Evolutionary conservation across 1,140 invertebrate genomes (phyloP).

Genomic region (Limonius californicus): DNA sequence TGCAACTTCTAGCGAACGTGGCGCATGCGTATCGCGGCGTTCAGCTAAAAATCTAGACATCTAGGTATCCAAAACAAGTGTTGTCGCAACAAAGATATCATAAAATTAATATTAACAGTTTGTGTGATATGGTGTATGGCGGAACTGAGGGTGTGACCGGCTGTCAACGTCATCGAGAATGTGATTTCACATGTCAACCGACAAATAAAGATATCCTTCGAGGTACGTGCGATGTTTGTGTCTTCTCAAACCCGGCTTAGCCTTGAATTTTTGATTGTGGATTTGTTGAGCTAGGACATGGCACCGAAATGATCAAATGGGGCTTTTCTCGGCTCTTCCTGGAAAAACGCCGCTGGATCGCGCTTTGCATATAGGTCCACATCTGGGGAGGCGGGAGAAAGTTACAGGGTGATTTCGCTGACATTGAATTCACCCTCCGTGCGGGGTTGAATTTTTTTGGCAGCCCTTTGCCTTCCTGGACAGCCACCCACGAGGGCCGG

Average conservation of each 20-base stretch:
- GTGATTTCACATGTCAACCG: slow-evolving; percentile 21
- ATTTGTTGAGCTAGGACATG: slow-evolving; percentile 24
- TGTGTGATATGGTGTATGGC: slow-evolving; percentile 23
- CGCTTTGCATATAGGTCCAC: background rate
- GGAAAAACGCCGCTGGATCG: background rate
- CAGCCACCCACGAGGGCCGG: background rate
- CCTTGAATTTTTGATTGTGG: slow-evolving; percentile 23
- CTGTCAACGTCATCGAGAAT: slow-evolving; percentile 13
- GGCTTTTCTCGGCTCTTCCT: background rate
- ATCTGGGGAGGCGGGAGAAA: slow-evolving; percentile 6
- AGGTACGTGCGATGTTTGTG: slow-evolving; percentile 24
- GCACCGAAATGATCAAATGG: background rate
- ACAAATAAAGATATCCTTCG: slow-evolving; percentile 13
- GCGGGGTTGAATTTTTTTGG: background rate
- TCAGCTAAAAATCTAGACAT: slow-evolving; percentile 34
- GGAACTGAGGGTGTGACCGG: slow-evolving; percentile 7
- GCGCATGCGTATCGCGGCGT: slow-evolving; percentile 25
- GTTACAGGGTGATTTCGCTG: slow-evolving; percentile 9
- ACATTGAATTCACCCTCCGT: slow-evolving; percentile 6
- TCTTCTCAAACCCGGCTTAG: slow-evolving; percentile 22
- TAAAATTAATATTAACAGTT: slow-evolving; percentile 26
- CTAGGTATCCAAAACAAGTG: slow-evolving; percentile 42
- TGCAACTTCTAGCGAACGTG: slow-evolving; percentile 18
- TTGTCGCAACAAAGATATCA: slow-evolving; percentile 32
- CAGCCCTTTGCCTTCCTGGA: background rate